Base-by-base conservation (phyloP, 2,113 vertebrate species). In the Abramis brama region DNA sequence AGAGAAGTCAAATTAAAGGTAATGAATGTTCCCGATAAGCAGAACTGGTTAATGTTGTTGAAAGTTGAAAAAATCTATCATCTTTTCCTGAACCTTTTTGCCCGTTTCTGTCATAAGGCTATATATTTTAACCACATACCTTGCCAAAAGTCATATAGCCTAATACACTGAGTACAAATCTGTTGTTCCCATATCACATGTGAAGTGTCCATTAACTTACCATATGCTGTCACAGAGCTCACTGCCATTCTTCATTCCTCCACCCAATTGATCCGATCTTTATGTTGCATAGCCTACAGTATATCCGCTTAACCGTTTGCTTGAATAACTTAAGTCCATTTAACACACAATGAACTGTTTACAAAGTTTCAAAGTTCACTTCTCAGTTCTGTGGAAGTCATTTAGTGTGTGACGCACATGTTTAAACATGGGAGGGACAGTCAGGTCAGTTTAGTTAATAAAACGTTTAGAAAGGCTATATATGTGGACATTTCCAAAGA, bases 291-390 rank as follows among this genome's bases (percentile, higher is more conserved):
- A 33, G 33, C 33, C 4, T 33, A 43, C 43, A 43, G 43, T 43
- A 17, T 33, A 30, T 68, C 43, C 4, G 43, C 79, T 82, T 8
- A 66, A 30, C 60, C 7, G 79, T 60, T 79, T 43, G 30, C 19
- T 71, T 39, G 47, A 74, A 30, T 68, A 36, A 68, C 27, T 17
- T 15, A 66, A 33, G 6, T 68, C 15, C 5, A 7, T 52, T 47
- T 9, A 52, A 47, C 47, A 76, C 59, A 33, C 57, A 66, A 30
- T 36, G 17, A 62, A 66, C 62, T 4, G 45, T 52, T 12, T 66
- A 3, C 4, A 0, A 12, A 11, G 59, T 70, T 71, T 60, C 60
- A 84, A 89, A 86, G 88, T 89, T 74, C 77, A 85, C 27, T 62
- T 82, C 23, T 55, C 70, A 73, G 25, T 84, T 79, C 81, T 36